Conservation (phyloP, 2,797 vertebrate species). For the Galaxias olidus region DNA sequence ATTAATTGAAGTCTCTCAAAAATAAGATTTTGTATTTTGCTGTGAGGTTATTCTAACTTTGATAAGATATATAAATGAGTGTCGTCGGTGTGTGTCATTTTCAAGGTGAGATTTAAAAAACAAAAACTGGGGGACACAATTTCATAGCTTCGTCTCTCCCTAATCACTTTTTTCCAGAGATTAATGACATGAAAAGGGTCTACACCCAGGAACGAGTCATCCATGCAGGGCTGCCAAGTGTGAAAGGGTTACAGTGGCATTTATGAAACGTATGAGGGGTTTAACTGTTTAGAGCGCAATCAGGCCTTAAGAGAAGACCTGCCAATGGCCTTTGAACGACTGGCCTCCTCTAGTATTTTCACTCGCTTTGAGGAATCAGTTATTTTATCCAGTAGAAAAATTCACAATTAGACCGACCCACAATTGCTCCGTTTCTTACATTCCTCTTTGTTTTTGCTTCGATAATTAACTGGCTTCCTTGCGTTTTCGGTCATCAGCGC, state of each 20-base stretch:
- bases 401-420: not conserved
- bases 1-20: not conserved
- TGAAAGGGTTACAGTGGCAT: slow-evolving; percentile 45
- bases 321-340: slow-evolving; percentile 28
- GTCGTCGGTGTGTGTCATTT: slow-evolving; percentile 41
- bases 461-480: too few relatives aligned
- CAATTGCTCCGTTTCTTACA: too few relatives aligned
- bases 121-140: slow-evolving; percentile 33
- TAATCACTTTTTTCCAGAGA: slow-evolving; percentile 52
- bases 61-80: slow-evolving; percentile 30
- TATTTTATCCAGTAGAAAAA: slow-evolving; percentile 34
- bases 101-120: slow-evolving; percentile 41
- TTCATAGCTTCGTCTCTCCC: slow-evolving; percentile 29
- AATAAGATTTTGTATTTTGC: too few relatives aligned
- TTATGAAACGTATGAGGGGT: slow-evolving; percentile 37
- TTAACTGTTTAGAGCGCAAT: slow-evolving; percentile 31
- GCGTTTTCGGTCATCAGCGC: too few relatives aligned
- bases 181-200: slow-evolving; percentile 51
- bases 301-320: slow-evolving; percentile 13
- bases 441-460: too few relatives aligned
- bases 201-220: slow-evolving; percentile 50
- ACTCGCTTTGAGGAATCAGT: slow-evolving; percentile 34
- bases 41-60: slow-evolving; percentile 14
- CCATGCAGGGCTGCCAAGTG: slow-evolving; percentile 25
- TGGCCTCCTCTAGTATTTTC: slow-evolving; percentile 31